Conservation (phyloP, 2,797 vertebrate species). For the Simalia tracyae region DNA sequence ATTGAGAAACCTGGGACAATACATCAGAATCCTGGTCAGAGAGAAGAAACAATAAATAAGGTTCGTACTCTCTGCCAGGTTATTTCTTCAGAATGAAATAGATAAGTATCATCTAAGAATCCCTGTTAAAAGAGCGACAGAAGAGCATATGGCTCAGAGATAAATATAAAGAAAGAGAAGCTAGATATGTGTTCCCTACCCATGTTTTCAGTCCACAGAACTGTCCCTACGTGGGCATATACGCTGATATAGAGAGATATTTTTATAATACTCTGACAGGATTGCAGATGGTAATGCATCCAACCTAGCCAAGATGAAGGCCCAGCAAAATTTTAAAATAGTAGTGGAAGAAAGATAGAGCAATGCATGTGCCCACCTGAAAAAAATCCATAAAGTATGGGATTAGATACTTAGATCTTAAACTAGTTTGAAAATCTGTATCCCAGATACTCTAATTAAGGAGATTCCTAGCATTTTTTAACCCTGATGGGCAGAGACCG, state of each 20-base stretch:
- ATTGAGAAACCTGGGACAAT: background rate
- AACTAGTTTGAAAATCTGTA: background rate
- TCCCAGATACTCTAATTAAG: background rate
- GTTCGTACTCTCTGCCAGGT: background rate
- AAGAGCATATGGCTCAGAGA: background rate
- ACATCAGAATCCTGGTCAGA: background rate
- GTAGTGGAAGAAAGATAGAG: background rate
- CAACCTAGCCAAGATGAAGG: background rate
- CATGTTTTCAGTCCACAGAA: background rate
- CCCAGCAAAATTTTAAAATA: background rate
- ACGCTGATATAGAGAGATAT: background rate
- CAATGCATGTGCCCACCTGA: background rate
- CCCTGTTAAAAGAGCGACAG: background rate
- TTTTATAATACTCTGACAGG: background rate
- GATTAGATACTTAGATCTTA: background rate
- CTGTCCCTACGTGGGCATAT: background rate
- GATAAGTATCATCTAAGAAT: background rate
- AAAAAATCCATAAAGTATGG: background rate
- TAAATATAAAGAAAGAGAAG: background rate
- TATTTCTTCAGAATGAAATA: background rate
- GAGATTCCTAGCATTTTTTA: background rate
- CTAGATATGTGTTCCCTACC: background rate
- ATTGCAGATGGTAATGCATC: background rate
- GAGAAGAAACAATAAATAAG: background rate
- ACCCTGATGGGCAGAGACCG: background rate